These are phyloP conservation scores for Phengaris alcon DNA, from an alignment of 2,888 invertebrate species.

Conservation along the genomic window DNA sequence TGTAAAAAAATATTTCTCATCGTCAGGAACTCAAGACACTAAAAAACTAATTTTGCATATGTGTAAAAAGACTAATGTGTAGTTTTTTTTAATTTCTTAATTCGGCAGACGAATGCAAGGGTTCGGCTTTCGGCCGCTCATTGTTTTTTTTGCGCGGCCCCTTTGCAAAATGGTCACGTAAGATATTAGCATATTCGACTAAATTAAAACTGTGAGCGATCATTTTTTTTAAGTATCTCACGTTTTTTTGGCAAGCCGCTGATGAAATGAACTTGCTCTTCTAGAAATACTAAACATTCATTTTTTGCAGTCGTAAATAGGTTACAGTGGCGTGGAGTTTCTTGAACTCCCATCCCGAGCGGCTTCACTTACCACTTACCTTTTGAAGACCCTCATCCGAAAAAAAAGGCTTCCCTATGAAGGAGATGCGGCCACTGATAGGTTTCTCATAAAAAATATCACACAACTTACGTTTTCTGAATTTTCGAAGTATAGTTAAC, in stretches of 20 bases:
- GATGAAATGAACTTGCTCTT: constrained; percentile 49
- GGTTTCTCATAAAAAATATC: not conserved
- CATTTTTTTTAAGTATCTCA: constrained; percentile 70
- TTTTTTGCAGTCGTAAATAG: not conserved
- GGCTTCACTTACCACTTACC: no score
- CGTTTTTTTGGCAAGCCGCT: constrained; percentile 60
- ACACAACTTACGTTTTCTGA: not conserved
- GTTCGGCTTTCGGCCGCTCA: constrained; percentile 62
- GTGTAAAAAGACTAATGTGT: constrained; percentile 55
- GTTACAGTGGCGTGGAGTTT: not conserved
- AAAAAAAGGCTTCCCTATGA: no score
- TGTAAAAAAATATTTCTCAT: constrained; percentile 71
- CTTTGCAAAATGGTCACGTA: constrained; percentile 77
- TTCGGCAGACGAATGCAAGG: constrained; percentile 70
- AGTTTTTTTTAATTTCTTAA: constrained; percentile 65
- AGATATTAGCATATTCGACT: constrained; percentile 72
- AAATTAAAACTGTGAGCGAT: constrained; percentile 67
- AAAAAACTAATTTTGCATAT: constrained; percentile 55
- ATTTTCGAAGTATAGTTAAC: no score
- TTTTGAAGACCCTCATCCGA: no score
- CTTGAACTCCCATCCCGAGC: no score
- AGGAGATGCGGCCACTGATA: no score
- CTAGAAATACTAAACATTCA: constrained; percentile 43
- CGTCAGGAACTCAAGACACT: constrained; percentile 52
- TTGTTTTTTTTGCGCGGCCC: constrained; percentile 64